These are phyloP conservation scores for Pollicipes pollicipes DNA, from an alignment of 1,140 invertebrate species.

Conservation along the genomic window DNA sequence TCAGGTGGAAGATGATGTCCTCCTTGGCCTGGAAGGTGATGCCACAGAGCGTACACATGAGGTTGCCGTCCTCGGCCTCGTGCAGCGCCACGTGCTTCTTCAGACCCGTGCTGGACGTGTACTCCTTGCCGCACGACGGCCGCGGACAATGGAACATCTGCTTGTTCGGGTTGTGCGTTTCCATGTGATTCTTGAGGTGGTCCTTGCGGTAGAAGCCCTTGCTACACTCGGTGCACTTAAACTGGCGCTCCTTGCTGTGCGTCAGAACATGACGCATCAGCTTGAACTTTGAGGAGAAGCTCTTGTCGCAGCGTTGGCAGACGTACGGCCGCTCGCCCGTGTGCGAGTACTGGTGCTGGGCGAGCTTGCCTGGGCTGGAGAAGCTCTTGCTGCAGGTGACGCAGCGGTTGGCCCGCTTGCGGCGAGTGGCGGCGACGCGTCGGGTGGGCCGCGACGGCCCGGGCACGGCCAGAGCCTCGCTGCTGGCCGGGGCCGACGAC, in stretches of 20 bases:
- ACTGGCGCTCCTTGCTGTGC: conserved; percentile 45
- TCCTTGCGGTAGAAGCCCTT: conserved; percentile 53
- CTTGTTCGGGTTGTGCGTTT: conserved; percentile 45
- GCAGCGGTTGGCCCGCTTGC: conserved; percentile 28
- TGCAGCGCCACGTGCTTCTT: conserved; percentile 53
- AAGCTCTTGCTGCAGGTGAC: conserved; percentile 37
- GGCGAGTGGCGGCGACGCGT: neutral
- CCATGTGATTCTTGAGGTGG: conserved; percentile 48
- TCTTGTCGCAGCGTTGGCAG: conserved; percentile 43
- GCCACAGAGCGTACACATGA: conserved; percentile 51
- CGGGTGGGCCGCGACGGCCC: conserved; percentile 15
- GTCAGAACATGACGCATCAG: conserved; percentile 45
- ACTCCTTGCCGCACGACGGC: conserved; percentile 46
- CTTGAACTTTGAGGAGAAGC: conserved; percentile 50
- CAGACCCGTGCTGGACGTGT: conserved; percentile 47
- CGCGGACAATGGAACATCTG: conserved; percentile 44
- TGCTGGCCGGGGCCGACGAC: conserved; percentile 9
- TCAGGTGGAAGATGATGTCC: conserved; percentile 50
- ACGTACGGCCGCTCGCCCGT: conserved; percentile 46
- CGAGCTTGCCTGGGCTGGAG: conserved; percentile 38
- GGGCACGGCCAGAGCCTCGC: conserved; percentile 17
- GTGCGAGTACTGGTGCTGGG: conserved; percentile 41
- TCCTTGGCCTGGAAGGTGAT: conserved; percentile 41
- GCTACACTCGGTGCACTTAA: conserved; percentile 44
- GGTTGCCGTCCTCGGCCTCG: conserved; percentile 49